Evolutionary conservation across 2,113 vertebrate genomes (phyloP).

Genomic region (Limanda limanda): DNA sequence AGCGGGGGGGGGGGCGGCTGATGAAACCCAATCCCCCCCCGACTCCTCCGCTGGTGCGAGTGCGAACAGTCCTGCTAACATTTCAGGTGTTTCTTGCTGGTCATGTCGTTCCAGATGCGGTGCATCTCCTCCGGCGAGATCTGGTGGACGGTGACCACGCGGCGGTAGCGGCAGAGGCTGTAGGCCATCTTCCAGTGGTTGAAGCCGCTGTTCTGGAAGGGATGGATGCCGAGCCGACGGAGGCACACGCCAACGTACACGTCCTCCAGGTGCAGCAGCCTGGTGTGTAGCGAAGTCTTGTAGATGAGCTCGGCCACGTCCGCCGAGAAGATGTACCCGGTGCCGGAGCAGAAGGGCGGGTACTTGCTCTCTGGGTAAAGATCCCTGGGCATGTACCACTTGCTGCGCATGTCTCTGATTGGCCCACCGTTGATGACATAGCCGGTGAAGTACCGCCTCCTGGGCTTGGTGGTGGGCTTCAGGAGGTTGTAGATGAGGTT

Average conservation of each 20-base stretch:
- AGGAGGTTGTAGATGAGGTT: slow-evolving; percentile 97
- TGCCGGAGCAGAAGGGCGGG: slow-evolving; percentile 98
- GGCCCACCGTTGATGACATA: slow-evolving; percentile 98
- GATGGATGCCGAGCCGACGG: slow-evolving; percentile 95
- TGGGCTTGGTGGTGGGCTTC: slow-evolving; percentile 93
- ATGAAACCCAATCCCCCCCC: not conserved
- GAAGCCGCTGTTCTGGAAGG: slow-evolving; percentile 99
- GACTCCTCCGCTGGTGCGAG: not conserved
- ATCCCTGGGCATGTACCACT: slow-evolving; percentile 99
- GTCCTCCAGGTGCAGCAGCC: slow-evolving; percentile 96
- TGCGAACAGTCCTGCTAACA: slow-evolving; percentile 83
- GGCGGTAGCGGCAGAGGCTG: slow-evolving; percentile 95
- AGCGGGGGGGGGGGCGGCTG: not conserved
- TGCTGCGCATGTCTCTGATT: slow-evolving; percentile 96
- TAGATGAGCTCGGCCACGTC: slow-evolving; percentile 97
- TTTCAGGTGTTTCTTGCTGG: slow-evolving; percentile 98
- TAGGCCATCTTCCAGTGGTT: slow-evolving; percentile 99
- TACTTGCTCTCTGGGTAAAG: slow-evolving; percentile 98
- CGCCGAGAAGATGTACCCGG: slow-evolving; percentile 96
- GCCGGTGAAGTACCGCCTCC: slow-evolving; percentile 96
- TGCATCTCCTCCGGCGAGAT: slow-evolving; percentile 99
- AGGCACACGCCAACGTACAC: slow-evolving; percentile 97
- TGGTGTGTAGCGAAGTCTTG: slow-evolving; percentile 96
- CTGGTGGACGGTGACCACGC: slow-evolving; percentile 97
- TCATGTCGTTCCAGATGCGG: slow-evolving; percentile 99